Evolutionary conservation across 2,113 vertebrate species (phyloP), one percentile per base, ranked within the genome.

Genomic region (Neolamprologus sp.): DNA sequence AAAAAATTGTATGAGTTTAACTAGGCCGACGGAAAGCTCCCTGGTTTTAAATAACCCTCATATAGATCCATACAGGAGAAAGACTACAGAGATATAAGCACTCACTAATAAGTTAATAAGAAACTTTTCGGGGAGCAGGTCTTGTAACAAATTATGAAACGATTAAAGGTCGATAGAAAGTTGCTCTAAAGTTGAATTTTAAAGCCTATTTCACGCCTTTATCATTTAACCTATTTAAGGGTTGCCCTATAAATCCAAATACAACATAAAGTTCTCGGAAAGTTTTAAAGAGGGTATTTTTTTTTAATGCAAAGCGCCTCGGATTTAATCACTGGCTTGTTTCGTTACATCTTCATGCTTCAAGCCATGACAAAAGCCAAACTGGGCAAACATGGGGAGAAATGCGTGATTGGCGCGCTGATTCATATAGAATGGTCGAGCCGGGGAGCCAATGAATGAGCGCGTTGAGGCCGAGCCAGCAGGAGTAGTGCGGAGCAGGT

Each of bases 371-470:
- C 83, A 86, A 92, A 78, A 90, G 88, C 16, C 79, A 54, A 35
- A 73, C 86, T 28, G 57, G 81, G 88, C 88, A 83, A 93, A 91
- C 87, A 81, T 47, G 89, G 79, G 55, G 7, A 86, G 81, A 86
- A 81, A 92, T 19, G 85, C 83, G 42, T 85, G 87, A 88, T 95
- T 96, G 94, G 95, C 95, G 95, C 94, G 88, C 92, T 93, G 90
- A 93, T 96, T 96, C 92, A 93, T 95, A 96, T 91, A 93, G 94
- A 94, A 95, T 89, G 88, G 85, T 51, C 21, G 85, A 73, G 57
- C 83, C 40, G 82, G 35, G 54, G 92, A 96, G 92, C 96, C 96
- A 96, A 96, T 96, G 96, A 96, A 93, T 85, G 94, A 83, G 93
- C 92, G 87, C 87, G 89, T 63, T 91, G 93, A 94, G 94, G 90